Evolutionary conservation across 2,797 vertebrate species (phyloP).

Genomic region (Taenioides sp.): DNA sequence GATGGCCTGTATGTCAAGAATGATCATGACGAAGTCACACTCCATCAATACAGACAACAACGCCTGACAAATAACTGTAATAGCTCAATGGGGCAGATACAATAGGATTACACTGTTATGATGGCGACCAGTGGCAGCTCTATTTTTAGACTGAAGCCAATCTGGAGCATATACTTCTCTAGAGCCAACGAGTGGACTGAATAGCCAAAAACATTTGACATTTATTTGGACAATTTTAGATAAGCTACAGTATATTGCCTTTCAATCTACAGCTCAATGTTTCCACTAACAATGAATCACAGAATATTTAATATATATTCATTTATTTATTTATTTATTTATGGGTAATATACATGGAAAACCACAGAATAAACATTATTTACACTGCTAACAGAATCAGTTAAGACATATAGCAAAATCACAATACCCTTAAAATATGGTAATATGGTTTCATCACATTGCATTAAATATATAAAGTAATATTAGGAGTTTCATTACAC

Average conservation of each 20-base stretch:
- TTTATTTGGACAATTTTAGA: background rate
- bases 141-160: constrained; percentile 20
- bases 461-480: background rate
- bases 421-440: background rate
- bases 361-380: background rate
- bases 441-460: background rate
- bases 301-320: background rate
- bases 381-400: background rate
- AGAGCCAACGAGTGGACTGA: background rate
- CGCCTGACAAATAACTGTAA: constrained; percentile 40
- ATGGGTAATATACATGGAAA: constrained; percentile 1
- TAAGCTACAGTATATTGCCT: background rate
- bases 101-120: constrained; percentile 63
- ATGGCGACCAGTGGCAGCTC: constrained; percentile 57
- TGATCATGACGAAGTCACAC: background rate
- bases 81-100: constrained; percentile 37
- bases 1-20: too few species aligned
- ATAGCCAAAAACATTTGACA: background rate
- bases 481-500: background rate
- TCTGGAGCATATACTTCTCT: constrained; percentile 1
- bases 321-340: background rate
- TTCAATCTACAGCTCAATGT: background rate
- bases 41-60: constrained; percentile 11
- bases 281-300: background rate
- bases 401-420: background rate